Percentiles rank a stretch among this genome's conserved stretches.
phyloP scores from a whole-genome alignment of 2,797 vertebrate species.

The Acrocephalus scirpaceus region DNA sequence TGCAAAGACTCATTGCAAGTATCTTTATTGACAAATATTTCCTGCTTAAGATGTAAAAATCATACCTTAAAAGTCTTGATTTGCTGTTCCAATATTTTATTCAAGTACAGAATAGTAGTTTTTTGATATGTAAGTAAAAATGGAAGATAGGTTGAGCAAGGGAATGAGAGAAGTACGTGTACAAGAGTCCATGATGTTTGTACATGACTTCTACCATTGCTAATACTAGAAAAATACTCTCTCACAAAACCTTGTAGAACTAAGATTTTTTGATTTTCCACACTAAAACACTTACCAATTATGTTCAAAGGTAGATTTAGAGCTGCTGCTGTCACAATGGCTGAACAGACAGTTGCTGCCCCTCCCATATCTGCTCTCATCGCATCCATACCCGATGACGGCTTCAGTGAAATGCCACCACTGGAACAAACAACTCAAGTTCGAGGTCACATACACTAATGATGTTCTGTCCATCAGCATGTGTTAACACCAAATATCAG shows the following conservation, averaged over 20 bases:
- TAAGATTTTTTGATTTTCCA: not conserved
- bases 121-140: not conserved
- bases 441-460: accelerated
- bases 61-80: not conserved
- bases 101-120: not conserved
- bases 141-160: not conserved
- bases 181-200: not conserved
- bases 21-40: not conserved
- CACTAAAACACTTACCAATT: slow-evolving; percentile 80
- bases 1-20: not conserved
- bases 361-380: slow-evolving; percentile 99
- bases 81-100: not conserved
- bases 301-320: slow-evolving; percentile 91
- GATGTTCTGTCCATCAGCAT: not conserved
- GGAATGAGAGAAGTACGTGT: not conserved
- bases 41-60: not conserved
- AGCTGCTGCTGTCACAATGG: slow-evolving; percentile 90
- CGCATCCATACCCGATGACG: slow-evolving; percentile 90
- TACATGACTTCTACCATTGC: not conserved
- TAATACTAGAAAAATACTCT: not conserved
- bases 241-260: not conserved
- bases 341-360: slow-evolving; percentile 90
- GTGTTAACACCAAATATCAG: not conserved
- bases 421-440: slow-evolving; percentile 65
- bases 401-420: slow-evolving; percentile 97